Percentiles rank a stretch among this genome's conserved stretches.
Evolutionary conservation across 2,797 vertebrate species (phyloP).

Genomic region (Enteromius treurensis): DNA sequence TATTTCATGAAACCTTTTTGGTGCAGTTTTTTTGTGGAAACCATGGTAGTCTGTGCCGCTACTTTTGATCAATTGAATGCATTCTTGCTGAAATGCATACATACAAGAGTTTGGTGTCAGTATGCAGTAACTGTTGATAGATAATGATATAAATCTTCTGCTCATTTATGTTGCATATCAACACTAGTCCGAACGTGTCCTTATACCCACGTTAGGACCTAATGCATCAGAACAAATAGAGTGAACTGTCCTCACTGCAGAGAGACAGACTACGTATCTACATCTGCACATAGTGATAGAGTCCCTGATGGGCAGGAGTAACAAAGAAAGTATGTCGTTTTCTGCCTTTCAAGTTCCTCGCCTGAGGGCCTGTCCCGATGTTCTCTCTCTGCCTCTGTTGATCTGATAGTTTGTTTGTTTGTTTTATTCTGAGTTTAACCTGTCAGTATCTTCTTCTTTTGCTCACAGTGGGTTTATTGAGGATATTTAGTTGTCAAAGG

Average conservation of each 20-base stretch:
- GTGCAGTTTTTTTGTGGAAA: neutral
- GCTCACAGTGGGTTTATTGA: slow-evolving; percentile 12
- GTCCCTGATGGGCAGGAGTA: slow-evolving; percentile 40
- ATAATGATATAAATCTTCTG: neutral
- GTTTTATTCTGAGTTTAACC: slow-evolving; percentile 38
- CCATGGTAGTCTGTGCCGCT: neutral
- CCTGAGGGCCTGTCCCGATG: slow-evolving; percentile 50
- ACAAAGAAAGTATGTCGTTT: slow-evolving; percentile 43
- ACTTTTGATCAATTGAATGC: neutral
- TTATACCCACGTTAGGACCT: neutral
- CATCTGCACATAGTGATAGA: slow-evolving; percentile 12
- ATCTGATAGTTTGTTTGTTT: slow-evolving; percentile 45
- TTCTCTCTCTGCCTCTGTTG: slow-evolving; percentile 39
- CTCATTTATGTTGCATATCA: neutral
- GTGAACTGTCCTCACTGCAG: neutral
- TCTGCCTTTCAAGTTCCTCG: slow-evolving; percentile 46
- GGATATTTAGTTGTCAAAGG: slow-evolving; percentile 40
- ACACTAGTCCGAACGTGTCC: neutral
- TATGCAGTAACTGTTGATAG: neutral
- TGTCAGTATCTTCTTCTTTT: slow-evolving; percentile 39
- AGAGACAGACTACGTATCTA: slow-evolving; percentile 15
- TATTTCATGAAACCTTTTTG: neutral
- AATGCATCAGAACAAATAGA: neutral
- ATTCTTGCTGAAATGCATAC: neutral
- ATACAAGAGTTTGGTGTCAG: too few relatives aligned